phyloP scores from a whole-genome alignment of 2,797 vertebrate species.

The Lithobates pipiens region DNA sequence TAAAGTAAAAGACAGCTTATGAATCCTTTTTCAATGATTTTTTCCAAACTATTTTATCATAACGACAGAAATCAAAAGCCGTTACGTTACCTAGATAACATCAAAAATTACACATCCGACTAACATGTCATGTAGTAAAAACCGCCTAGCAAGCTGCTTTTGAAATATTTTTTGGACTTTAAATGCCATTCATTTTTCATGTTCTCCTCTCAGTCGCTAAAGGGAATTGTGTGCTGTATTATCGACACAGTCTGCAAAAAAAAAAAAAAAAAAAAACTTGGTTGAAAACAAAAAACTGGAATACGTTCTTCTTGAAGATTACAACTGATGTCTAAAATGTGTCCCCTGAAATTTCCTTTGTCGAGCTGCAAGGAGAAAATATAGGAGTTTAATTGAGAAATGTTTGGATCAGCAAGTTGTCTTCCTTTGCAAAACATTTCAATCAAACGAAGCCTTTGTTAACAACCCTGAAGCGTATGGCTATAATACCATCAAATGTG shows the following conservation, averaged over 20 bases:
- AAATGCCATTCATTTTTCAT: slow-evolving; percentile 70
- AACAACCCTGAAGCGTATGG: slow-evolving; percentile 58
- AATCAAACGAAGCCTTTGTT: slow-evolving; percentile 58
- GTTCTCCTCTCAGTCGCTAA: slow-evolving; percentile 57
- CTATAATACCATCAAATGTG: slow-evolving; percentile 54
- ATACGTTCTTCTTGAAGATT: slow-evolving; percentile 39
- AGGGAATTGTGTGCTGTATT: slow-evolving; percentile 57
- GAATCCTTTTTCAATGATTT: neutral
- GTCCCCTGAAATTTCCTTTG: slow-evolving; percentile 59
- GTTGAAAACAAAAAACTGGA: slow-evolving; percentile 24
- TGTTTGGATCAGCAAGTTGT: slow-evolving; percentile 61
- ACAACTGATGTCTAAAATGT: slow-evolving; percentile 45
- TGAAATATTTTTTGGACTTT: slow-evolving; percentile 65
- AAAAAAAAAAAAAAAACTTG: neutral
- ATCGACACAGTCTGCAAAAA: slow-evolving; percentile 30
- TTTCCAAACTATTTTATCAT: neutral
- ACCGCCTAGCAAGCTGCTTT: slow-evolving; percentile 55
- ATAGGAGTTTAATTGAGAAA: slow-evolving; percentile 58
- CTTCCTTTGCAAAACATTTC: slow-evolving; percentile 61
- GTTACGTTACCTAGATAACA: slow-evolving; percentile 57
- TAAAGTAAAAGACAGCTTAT: neutral
- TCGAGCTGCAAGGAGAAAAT: slow-evolving; percentile 49
- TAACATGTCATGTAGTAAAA: slow-evolving; percentile 63
- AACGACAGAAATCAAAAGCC: slow-evolving; percentile 25
- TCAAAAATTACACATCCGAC: slow-evolving; percentile 59